Evolutionary conservation across 2,888 invertebrate species (phyloP), one percentile per base, ranked within the genome.

Genomic region (Brachylomia viminalis): DNA sequence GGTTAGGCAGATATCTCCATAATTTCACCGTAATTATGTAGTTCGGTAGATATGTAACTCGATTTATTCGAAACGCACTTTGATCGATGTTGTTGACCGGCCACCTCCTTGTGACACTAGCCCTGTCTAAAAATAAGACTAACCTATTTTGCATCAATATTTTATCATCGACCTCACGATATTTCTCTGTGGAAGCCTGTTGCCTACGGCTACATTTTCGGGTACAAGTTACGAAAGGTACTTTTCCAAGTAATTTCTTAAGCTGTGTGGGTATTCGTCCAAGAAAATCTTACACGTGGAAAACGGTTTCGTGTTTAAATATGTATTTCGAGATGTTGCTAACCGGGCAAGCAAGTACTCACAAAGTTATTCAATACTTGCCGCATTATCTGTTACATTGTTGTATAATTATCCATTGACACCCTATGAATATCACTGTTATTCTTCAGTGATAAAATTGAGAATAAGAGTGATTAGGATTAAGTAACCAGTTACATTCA

Each of bases 401-500:
- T 70, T 10, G 20, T 49, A 23, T 58, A n/a, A n/a, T n/a, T n/a
- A 10, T 42, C 38, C 38, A 58, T 54, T 72, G 52, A 59, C 23
- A 61, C 30, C 13, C 49, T 59, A 27, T 15, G 20, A n/a, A 49
- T 56, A 33, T 38, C 38, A 42, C 56, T 58, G 42, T 59, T 64
- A 67, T 70, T 76, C 54, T 23, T 71, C 61, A 77, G 72, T 74
- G 77, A 80, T 84, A 72, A 79, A 83, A 86, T 78, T 79, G 76
- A 86, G 80, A 80, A 83, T 83, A 89, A 47, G 85, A 90, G 90
- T 91, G 85, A 91, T 87, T 88, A 86, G 90, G 83, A 91, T 95
- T 93, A 94, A 93, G 92, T 94, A 94, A 95, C 92, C 88, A 88
- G 92, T 93, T 94, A 94, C 95, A 95, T 95, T 95, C 93, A 94